These are phyloP conservation scores for Caenorhabditis sulstoni DNA, from an alignment of 2,888 invertebrate genomes.

Conservation along the genomic window DNA sequence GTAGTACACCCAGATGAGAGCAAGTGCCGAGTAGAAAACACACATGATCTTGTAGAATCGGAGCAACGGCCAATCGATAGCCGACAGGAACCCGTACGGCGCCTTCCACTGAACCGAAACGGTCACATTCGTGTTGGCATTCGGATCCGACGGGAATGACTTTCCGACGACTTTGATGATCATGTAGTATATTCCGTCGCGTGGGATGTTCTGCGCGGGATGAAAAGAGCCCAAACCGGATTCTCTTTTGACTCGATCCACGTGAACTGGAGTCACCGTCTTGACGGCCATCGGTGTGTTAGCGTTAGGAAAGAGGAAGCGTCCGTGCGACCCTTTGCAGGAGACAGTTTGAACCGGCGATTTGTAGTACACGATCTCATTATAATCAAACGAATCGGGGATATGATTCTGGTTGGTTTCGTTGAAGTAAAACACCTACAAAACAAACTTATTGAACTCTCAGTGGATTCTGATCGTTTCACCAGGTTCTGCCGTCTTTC, in stretches of 20 bases:
- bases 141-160: conserved; percentile 31
- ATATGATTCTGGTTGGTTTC: conserved; percentile 68
- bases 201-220: conserved; percentile 73
- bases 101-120: conserved; percentile 69
- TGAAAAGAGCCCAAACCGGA: conserved; percentile 73
- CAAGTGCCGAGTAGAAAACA: conserved; percentile 83
- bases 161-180: conserved; percentile 73
- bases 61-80: conserved; percentile 91
- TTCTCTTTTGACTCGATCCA: conserved; percentile 57
- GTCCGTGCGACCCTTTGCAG: conserved; percentile 67
- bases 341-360: conserved; percentile 70
- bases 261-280: conserved; percentile 58
- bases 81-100: conserved; percentile 89
- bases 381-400: conserved; percentile 71
- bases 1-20: conserved; percentile 89
- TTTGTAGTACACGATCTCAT: conserved; percentile 73
- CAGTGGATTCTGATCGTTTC: not conserved
- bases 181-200: conserved; percentile 78
- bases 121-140: conserved; percentile 59
- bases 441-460: not conserved
- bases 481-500: conserved; percentile 55
- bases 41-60: conserved; percentile 13
- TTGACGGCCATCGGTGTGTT: conserved; percentile 45
- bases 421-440: conserved; percentile 72
- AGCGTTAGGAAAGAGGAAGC: conserved; percentile 57